Percentiles rank a stretch among this genome's conserved stretches.
These are phyloP conservation scores for Peromyscus attwateri DNA, from an alignment of 2,797 vertebrate species.

Conservation along the genomic window DNA sequence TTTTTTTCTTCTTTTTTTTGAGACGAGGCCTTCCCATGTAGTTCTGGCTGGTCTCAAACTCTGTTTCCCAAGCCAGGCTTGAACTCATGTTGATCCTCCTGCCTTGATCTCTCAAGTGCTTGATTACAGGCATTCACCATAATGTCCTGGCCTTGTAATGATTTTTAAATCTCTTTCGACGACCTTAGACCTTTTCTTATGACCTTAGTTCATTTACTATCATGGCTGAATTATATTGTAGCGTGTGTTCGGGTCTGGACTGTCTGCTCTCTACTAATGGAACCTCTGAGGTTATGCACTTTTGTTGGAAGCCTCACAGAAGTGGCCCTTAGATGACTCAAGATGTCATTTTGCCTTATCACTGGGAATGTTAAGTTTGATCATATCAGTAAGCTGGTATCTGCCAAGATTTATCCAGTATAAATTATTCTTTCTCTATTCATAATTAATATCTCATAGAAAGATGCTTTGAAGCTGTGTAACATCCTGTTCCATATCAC, in stretches of 20 bases:
- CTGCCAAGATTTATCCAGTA: neutral
- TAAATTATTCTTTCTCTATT: neutral
- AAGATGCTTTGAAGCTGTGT: neutral
- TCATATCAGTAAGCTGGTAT: neutral
- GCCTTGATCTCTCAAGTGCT: neutral
- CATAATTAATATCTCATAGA: constrained; percentile 33
- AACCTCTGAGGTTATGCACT: neutral
- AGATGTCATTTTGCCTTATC: neutral
- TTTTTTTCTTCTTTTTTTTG: neutral
- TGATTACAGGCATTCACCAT: neutral
- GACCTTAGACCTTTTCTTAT: neutral
- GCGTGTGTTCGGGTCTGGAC: neutral
- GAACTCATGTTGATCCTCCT: neutral
- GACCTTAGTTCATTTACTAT: neutral
- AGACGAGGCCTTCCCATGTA: neutral
- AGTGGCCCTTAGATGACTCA: neutral
- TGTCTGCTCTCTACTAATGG: neutral
- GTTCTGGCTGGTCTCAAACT: neutral
- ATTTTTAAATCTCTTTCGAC: neutral
- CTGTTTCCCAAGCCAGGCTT: neutral
- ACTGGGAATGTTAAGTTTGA: constrained; percentile 13
- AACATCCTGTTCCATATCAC: neutral
- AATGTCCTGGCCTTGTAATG: neutral
- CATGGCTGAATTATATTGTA: neutral
- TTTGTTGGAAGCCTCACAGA: constrained; percentile 4